Percentiles rank a stretch among this genome's conserved stretches.
phyloP scores from a whole-genome alignment of 2,797 vertebrate genomes.

The Neosalanx taihuensis region DNA sequence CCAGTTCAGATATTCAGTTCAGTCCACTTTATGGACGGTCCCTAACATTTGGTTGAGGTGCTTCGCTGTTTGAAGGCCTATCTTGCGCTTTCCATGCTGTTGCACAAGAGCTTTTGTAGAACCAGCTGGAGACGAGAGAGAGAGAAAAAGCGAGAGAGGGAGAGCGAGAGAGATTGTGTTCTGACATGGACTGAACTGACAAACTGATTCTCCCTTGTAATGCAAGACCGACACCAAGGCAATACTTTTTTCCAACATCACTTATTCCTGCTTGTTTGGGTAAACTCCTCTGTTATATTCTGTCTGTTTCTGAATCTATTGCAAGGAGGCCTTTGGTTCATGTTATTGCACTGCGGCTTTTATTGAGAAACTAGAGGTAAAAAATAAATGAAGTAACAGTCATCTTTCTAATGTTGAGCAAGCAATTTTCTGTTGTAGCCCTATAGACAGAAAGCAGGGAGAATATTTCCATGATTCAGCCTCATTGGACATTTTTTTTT shows the following conservation, averaged over 20 bases:
- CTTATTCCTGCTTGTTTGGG: not conserved
- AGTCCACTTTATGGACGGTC: slow-evolving; percentile 39
- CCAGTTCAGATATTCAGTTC: slow-evolving; percentile 15
- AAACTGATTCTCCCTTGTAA: slow-evolving; percentile 64
- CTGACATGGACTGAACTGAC: slow-evolving; percentile 65
- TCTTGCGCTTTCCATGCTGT: slow-evolving; percentile 36
- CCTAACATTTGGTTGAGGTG: slow-evolving; percentile 36
- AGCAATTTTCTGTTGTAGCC: slow-evolving; percentile 31
- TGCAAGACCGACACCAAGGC: slow-evolving; percentile 9
- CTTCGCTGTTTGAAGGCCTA: slow-evolving; percentile 45
- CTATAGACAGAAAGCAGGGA: slow-evolving; percentile 8
- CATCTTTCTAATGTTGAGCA: slow-evolving; percentile 12
- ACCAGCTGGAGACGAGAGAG: slow-evolving; percentile 62
- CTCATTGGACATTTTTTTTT: slow-evolving; percentile 35
- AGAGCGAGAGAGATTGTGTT: slow-evolving; percentile 53
- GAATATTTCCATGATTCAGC: slow-evolving; percentile 39
- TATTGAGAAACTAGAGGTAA: not conserved
- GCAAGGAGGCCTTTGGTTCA: too few species aligned
- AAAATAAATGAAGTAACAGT: not conserved
- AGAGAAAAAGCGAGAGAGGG: not conserved
- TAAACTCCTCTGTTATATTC: not conserved
- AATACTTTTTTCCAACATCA: not conserved
- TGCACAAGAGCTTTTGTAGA: slow-evolving; percentile 68
- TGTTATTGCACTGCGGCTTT: too few species aligned
- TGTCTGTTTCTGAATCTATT: not conserved